Evolutionary conservation across 1,140 invertebrate genomes (phyloP), one percentile per base, ranked within the genome.

Genomic region (Lepidotrigona ventralis): DNA sequence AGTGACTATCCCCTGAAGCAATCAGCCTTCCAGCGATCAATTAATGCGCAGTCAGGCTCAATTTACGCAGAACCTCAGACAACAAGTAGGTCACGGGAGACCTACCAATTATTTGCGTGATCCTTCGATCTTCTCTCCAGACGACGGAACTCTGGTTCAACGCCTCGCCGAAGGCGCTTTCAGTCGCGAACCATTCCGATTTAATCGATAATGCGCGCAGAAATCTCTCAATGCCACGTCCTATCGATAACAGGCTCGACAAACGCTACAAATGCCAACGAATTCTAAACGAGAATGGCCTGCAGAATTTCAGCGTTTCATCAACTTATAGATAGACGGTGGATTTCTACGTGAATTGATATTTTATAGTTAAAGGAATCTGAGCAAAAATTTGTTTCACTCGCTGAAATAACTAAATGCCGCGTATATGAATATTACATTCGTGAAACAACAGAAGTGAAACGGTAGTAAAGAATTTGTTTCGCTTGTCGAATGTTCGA

Each of bases 21-120:
- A 68, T 78, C 76, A 78, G 64, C 63, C 76, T 68, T 39, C 64
- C 26, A 68, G 63, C 76, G 76, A 78, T 78, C 76, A 78, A 78
- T 78, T 78, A 78, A 68, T 78, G 76, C 63, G 51, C 76, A 68
- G 46, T 53, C 75, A 53, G 26, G 21, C 63, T 78, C 51, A 68
- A 68, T 78, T 54, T 29, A 54, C 76, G 73, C n/a, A 23, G 73
- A 68, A 54, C 29, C 46, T 68, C 76, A n/a, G 64, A 60, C 73
- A 26, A 53, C 76, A 78, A 78, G 51, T 78, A 54, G 76, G 76
- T 78, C 63, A 68, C 21, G 12, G 54, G 63, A 78, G 54, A 78
- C 14, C 46, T 39, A 23, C 46, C 51, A 53, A 53, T 78, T 78
- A 78, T 69, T 78, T 53, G 63, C 63, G 14, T 4, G 33, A 78